Percentiles rank a stretch among this genome's conserved stretches.
These are phyloP conservation scores for Caenorhabditis sp. DNA, from an alignment of 2,888 invertebrate species.

Conservation along the genomic window DNA sequence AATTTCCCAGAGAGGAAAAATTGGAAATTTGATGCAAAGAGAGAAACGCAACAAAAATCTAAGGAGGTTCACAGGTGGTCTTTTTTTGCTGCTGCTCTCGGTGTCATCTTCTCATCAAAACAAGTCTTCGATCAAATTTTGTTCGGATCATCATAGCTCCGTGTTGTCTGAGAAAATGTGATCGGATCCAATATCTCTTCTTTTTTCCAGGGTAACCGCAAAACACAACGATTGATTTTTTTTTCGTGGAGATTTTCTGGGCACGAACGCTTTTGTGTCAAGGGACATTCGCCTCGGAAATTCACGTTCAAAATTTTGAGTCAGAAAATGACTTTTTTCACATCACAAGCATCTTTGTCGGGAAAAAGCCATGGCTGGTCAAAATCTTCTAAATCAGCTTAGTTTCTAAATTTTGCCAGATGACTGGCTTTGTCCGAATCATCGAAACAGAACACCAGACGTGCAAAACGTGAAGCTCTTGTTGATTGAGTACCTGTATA, in stretches of 20 bases:
- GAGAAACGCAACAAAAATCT: not conserved
- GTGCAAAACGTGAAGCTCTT: not conserved
- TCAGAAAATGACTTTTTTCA: no score
- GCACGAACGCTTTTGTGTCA: no score
- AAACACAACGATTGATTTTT: not conserved
- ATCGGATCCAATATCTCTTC: not conserved
- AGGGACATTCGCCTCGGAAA: no score
- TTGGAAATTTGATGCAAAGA: not conserved
- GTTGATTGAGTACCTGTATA: not conserved
- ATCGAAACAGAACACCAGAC: not conserved
- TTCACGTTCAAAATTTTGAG: no score
- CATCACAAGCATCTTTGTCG: no score
- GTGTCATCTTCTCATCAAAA: not conserved
- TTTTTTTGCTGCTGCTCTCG: not conserved
- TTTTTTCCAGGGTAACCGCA: not conserved
- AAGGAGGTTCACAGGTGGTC: not conserved
- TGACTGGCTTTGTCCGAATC: not conserved
- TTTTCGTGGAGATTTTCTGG: no score
- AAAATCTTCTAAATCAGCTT: no score
- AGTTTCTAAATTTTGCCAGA: no score
- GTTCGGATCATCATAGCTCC: not conserved
- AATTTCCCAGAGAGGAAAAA: not conserved
- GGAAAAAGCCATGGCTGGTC: no score
- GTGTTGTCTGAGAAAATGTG: not conserved
- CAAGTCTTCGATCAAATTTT: constrained; percentile 1